phyloP scores from a whole-genome alignment of 2,888 invertebrate species.

The Yponomeuta evonymella region DNA sequence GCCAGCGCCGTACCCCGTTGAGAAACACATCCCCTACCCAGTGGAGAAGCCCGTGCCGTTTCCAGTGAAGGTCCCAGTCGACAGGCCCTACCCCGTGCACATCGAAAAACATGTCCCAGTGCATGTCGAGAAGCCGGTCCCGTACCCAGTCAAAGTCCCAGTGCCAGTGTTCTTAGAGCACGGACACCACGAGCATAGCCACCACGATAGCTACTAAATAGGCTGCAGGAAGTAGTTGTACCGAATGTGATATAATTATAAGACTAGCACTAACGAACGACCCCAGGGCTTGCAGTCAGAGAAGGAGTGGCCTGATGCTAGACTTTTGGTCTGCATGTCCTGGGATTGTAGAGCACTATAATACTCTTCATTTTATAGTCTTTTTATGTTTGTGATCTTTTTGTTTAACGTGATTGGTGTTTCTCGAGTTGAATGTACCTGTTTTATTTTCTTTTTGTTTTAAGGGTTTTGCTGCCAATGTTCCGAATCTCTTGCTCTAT shows the following conservation, averaged over 20 bases:
- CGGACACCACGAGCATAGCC: conserved; percentile 66
- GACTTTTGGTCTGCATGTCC: conserved; percentile 47
- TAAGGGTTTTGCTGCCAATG: conserved; percentile 15
- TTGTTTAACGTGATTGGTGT: conserved; percentile 54
- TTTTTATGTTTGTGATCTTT: conserved; percentile 51
- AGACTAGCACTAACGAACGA: conserved; percentile 60
- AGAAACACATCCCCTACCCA: conserved; percentile 79
- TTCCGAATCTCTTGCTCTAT: conserved; percentile 18
- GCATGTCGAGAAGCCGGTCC: conserved; percentile 78
- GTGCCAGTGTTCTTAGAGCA: conserved; percentile 70
- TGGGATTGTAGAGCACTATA: conserved; percentile 53
- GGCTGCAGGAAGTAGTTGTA: conserved; percentile 71
- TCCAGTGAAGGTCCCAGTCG: conserved; percentile 80
- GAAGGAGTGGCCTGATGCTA: conserved; percentile 47
- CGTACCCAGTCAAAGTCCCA: conserved; percentile 79
- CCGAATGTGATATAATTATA: conserved; percentile 74
- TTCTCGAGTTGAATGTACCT: conserved; percentile 72
- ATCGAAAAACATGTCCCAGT: conserved; percentile 81
- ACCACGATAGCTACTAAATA: conserved; percentile 71
- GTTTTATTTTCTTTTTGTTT: conserved; percentile 52
- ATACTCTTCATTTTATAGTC: conserved; percentile 45
- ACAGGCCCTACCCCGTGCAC: conserved; percentile 79
- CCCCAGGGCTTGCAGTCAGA: conserved; percentile 50
- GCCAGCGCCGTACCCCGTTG: conserved; percentile 79
- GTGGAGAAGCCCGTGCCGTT: conserved; percentile 80